These are phyloP conservation scores for Elysia crispata DNA, from an alignment of 2,888 invertebrate species.

Conservation along the genomic window DNA sequence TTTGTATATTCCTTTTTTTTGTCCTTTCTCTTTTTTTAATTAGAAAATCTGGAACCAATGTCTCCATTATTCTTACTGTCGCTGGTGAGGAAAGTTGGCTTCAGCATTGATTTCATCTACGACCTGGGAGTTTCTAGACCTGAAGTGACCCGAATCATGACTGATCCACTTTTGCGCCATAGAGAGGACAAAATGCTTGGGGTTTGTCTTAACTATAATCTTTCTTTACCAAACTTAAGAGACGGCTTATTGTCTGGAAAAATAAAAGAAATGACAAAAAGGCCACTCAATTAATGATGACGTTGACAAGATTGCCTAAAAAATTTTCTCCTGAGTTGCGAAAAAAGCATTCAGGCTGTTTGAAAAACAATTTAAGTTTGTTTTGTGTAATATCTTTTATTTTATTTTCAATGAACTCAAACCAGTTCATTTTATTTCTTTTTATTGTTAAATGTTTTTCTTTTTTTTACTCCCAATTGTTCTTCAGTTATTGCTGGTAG, in stretches of 20 bases:
- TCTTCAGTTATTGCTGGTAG: constrained; percentile 24
- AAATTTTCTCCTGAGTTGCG: too few relatives aligned
- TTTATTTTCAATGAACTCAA: too few relatives aligned
- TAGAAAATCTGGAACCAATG: constrained; percentile 53
- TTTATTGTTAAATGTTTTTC: too few relatives aligned
- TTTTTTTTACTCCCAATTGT: background rate
- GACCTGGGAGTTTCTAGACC: constrained; percentile 53
- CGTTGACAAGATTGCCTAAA: too few relatives aligned
- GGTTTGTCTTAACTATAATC: constrained; percentile 23
- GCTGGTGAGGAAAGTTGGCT: constrained; percentile 38
- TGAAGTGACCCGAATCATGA: constrained; percentile 51
- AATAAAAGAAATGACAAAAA: too few relatives aligned
- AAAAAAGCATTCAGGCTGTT: too few relatives aligned
- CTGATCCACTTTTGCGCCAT: constrained; percentile 49
- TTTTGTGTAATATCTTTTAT: too few relatives aligned
- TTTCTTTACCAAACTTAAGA: background rate
- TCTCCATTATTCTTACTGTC: constrained; percentile 49
- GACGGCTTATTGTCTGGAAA: too few relatives aligned
- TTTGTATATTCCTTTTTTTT: too few relatives aligned
- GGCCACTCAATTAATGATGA: too few relatives aligned
- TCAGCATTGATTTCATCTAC: constrained; percentile 43
- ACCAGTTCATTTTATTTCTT: too few relatives aligned
- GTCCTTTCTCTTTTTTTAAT: background rate
- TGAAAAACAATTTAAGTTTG: background rate
- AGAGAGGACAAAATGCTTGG: constrained; percentile 51